Conservation (phyloP, 2,113 vertebrate species). For the Glaucidium brasilianum region DNA sequence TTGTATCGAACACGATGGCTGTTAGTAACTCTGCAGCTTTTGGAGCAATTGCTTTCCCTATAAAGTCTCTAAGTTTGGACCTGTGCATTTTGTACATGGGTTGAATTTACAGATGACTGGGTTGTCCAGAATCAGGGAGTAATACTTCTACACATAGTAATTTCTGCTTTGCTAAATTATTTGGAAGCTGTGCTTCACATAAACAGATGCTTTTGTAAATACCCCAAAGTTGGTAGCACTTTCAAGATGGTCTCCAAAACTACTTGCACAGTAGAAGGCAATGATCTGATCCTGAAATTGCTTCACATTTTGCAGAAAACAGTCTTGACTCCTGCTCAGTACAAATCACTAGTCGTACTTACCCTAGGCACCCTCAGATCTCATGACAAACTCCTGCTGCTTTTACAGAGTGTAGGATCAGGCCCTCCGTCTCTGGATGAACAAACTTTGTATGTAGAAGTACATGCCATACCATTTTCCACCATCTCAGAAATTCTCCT, state of each 20-base stretch:
- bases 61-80: no score
- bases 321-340: not conserved
- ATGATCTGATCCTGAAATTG: not conserved
- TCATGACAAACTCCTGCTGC: not conserved
- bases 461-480: not conserved
- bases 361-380: not conserved
- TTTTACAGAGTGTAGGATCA: not conserved
- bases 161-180: not conserved
- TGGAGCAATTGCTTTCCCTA: not conserved
- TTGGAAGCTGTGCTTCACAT: not conserved
- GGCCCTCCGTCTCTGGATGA: not conserved
- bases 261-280: not conserved
- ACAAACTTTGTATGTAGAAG: not conserved
- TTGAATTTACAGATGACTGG: not conserved
- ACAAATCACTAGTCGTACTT: not conserved
- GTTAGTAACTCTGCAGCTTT: not conserved
- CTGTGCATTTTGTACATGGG: not conserved
- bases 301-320: not conserved
- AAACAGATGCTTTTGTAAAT: not conserved
- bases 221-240: not conserved
- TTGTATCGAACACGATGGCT: not conserved
- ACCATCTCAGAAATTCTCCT: not conserved
- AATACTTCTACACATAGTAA: not conserved
- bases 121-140: not conserved
- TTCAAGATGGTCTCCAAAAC: not conserved